Conservation (phyloP, 2,113 vertebrate genomes). For the Notothenia coriiceps region DNA sequence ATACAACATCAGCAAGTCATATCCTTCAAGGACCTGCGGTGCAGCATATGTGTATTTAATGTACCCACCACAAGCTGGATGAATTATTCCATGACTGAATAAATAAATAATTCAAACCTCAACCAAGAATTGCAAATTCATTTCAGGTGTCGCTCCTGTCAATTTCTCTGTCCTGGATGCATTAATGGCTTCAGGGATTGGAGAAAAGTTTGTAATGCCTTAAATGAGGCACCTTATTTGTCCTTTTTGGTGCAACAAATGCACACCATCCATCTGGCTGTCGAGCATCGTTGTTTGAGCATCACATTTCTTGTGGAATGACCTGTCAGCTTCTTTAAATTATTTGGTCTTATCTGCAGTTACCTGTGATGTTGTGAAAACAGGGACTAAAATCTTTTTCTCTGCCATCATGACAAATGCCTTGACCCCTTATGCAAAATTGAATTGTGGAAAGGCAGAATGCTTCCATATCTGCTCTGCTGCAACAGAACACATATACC, state of each 20-base stretch:
- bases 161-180: constrained; percentile 42
- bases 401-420: constrained; percentile 49
- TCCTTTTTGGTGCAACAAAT: constrained; percentile 76
- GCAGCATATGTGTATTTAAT: constrained; percentile 17
- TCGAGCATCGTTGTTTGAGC: constrained; percentile 69
- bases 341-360: constrained; percentile 82
- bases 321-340: constrained; percentile 80
- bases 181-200: constrained; percentile 44
- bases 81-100: constrained; percentile 12
- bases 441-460: constrained; percentile 21
- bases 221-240: constrained; percentile 75
- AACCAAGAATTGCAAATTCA: constrained; percentile 51
- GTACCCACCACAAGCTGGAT: neutral
- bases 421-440: constrained; percentile 59
- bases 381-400: constrained; percentile 73
- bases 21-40: neutral
- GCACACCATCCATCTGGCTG: constrained; percentile 78
- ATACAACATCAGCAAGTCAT: constrained; percentile 3
- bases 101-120: constrained; percentile 33
- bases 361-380: constrained; percentile 78
- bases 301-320: constrained; percentile 76
- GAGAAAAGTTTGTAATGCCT: constrained; percentile 62
- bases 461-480: constrained; percentile 29
- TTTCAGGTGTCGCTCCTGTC: constrained; percentile 58
- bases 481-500: constrained; percentile 2